These are phyloP conservation scores for Psittacula cyanocephala DNA, from an alignment of 2,113 vertebrate species.

Conservation along the genomic window DNA sequence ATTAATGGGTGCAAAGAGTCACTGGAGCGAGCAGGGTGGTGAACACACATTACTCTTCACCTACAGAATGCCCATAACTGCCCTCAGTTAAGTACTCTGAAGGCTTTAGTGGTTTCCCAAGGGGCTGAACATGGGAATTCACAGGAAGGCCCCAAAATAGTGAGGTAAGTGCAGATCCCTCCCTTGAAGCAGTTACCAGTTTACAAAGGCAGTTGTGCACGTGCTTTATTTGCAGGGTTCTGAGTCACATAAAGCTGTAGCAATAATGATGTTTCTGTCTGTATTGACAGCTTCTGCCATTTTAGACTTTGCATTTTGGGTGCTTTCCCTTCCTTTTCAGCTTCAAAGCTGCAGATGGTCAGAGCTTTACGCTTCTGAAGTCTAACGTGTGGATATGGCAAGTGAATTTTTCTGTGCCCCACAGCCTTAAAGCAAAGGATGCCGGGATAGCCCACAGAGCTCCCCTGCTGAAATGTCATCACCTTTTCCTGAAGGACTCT, in stretches of 20 bases:
- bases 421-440: neutral
- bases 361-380: neutral
- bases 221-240: neutral
- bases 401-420: neutral
- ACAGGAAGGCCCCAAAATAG: neutral
- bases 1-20: neutral
- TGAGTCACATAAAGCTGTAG: neutral
- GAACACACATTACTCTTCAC: neutral
- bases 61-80: neutral
- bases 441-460: neutral
- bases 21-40: neutral
- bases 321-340: neutral
- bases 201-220: neutral
- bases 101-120: neutral
- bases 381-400: neutral
- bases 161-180: neutral
- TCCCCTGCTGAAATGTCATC: neutral
- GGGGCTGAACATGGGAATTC: neutral
- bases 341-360: neutral
- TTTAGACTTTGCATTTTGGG: neutral
- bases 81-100: neutral
- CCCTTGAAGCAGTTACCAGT: neutral
- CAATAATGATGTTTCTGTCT: neutral
- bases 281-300: neutral
- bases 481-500: neutral